Base-by-base conservation (phyloP, 2,113 vertebrate genomes). In the Nothocercus nigrocapillus region DNA sequence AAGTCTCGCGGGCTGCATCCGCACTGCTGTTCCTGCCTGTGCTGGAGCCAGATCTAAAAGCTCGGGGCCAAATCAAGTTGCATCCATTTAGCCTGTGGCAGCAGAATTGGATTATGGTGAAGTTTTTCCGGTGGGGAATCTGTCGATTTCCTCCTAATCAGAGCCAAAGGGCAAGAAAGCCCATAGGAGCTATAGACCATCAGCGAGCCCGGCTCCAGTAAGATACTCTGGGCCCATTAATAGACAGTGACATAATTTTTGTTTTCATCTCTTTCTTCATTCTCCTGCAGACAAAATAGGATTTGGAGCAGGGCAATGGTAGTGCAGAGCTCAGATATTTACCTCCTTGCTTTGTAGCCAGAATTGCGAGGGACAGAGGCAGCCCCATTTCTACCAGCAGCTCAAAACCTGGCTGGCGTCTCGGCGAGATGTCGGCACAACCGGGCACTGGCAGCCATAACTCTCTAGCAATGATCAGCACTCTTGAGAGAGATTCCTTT, bases 121-220 rank as follows among this genome's bases (percentile, higher is more conserved):
- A 24, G 5, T 13, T 72, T 91, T 72, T 45, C 30, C 40, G 9
- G 22, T 72, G 56, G 11, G 82, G 14, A 45, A 8, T 62, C 59
- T 45, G 9, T 30, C 49, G 40, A 9, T 5, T 66, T 34, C 13
- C 12, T 42, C 30, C 75, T 1, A 1, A 62, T 7, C 34, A 67
- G 18, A 56, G 19, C 44, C 27, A 56, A 70, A 62, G 34, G 13
- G 38, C 1, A 4, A 40, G 28, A 24, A 1, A 0, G 62, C 1
- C 1, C 20, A 27, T 22, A 51, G 40, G 40, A 54, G 22, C 7
- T 58, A 58, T 6, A 58, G 54, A 58, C 28, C 30, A 9, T 18
- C 28, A 32, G 30, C 16, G 54, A 58, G 54, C 28, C 32, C 4
- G 54, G 54, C 30, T 32, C 28, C 54, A 18, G 54, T 18, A 30